Evolutionary conservation across 2,113 vertebrate genomes (phyloP).

Genomic region (Gorsachius goisagi): DNA sequence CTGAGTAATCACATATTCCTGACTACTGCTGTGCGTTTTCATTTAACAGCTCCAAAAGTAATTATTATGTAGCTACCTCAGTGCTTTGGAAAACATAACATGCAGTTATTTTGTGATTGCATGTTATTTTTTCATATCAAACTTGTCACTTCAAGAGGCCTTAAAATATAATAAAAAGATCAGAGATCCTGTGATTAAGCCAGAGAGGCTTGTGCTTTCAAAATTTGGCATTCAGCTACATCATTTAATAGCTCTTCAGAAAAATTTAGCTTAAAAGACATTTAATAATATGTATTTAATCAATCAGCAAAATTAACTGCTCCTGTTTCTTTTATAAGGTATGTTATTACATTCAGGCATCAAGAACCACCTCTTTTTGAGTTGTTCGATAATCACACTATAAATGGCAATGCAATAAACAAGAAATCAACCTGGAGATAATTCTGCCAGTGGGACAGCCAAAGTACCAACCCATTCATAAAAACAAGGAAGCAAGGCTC

Average conservation of each 20-base stretch:
- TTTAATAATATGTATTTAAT: conserved; percentile 10
- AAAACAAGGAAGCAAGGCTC: not conserved
- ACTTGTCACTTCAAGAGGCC: conserved; percentile 22
- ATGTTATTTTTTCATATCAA: conserved; percentile 35
- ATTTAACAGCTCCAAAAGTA: conserved; percentile 23
- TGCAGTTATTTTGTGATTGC: conserved; percentile 28
- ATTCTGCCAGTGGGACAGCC: not conserved
- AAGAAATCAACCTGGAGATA: not conserved
- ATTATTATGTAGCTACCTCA: conserved; percentile 34
- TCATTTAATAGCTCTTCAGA: not conserved
- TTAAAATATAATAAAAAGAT: conserved; percentile 9
- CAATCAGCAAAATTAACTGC: not conserved
- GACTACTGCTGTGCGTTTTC: not conserved
- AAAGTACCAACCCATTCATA: not conserved
- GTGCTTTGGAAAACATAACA: conserved; percentile 22
- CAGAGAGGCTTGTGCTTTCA: not conserved
- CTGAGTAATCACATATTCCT: not conserved
- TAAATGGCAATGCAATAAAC: not conserved
- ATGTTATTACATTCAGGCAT: not conserved
- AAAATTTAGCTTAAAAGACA: conserved; percentile 1
- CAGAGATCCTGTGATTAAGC: conserved; percentile 25
- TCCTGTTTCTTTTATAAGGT: not conserved
- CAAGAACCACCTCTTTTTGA: not conserved
- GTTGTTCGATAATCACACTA: not conserved
- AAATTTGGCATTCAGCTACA: not conserved